Base-by-base conservation (phyloP, 2,113 vertebrate genomes). In the Carassius gibelio region DNA sequence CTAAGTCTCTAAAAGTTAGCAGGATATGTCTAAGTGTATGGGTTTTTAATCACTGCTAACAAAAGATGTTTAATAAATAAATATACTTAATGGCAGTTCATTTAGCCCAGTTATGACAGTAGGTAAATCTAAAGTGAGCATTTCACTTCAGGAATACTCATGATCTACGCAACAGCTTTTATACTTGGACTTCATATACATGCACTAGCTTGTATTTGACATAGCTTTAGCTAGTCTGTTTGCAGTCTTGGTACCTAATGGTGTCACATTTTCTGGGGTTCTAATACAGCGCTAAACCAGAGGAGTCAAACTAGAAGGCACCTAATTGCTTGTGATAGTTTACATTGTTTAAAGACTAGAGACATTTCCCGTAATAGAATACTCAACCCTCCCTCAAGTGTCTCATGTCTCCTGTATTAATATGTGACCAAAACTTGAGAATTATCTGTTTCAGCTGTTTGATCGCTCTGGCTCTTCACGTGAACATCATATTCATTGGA, bases 271-370 rank as follows among this genome's bases (percentile, higher is more conserved):
- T 55, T 82, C 52, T 84, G 15, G 26, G 14, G 45, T 36, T 26
- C 78, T 81, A 48, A 7, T 64, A 42, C 10, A 11, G 45, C 26
- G 26, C 26, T 26, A 26, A 74, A 72, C 66, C 68, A 78, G n/a
- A 82, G 55, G n/a, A 62, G 75, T 45, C 50, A 42, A 61, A 57
- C 69, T 81, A 72, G 72, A 84, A 84, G 79, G 34, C 64, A 17
- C 75, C 88, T 89, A 91, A 94, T 93, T 93, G 90, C 91, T 50
- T 85, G 85, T 89, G 91, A 93, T 91, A 90, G 93, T 94, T 92
- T 90, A 92, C 89, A 91, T 84, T 91, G 90, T 90, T 87, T 90
- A 88, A 89, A 83, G 71, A 89, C 83, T 85, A 75, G 59, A 87
- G 71, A 85, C 86, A 55, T 88, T 90, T 80, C 45, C 81, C 57